These are phyloP conservation scores for Australoheros facetus DNA, from an alignment of 2,797 vertebrate species.

Conservation along the genomic window DNA sequence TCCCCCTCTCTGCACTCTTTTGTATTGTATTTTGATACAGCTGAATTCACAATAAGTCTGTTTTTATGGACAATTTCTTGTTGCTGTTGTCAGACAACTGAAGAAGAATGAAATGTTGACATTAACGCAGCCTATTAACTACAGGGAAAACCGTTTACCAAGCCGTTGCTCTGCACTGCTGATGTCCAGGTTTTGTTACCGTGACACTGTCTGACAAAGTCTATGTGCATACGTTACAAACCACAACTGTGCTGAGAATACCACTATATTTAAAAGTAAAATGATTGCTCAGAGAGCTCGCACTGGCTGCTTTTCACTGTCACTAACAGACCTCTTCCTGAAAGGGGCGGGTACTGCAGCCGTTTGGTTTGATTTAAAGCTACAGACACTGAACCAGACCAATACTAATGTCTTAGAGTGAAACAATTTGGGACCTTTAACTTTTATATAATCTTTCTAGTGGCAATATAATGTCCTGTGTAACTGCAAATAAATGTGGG, in stretches of 20 bases:
- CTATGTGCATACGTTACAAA: background rate
- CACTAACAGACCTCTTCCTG: background rate
- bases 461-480: background rate
- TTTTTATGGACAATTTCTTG: background rate
- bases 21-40: background rate
- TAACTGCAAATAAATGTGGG: constrained; percentile 16
- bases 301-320: background rate
- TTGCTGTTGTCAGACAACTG: background rate
- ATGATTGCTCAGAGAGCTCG: background rate
- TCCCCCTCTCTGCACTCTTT: background rate
- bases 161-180: background rate
- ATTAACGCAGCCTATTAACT: background rate
- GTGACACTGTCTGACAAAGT: background rate
- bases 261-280: background rate
- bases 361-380: background rate
- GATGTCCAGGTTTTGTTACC: background rate
- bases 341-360: background rate
- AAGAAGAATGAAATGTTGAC: background rate
- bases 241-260: background rate
- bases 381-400: background rate
- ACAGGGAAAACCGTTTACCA: background rate
- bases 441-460: background rate
- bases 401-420: background rate
- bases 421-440: too few species aligned
- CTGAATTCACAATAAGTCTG: background rate